Conservation (phyloP, 2,113 vertebrate species). For the Dendrocopos noguchii region DNA sequence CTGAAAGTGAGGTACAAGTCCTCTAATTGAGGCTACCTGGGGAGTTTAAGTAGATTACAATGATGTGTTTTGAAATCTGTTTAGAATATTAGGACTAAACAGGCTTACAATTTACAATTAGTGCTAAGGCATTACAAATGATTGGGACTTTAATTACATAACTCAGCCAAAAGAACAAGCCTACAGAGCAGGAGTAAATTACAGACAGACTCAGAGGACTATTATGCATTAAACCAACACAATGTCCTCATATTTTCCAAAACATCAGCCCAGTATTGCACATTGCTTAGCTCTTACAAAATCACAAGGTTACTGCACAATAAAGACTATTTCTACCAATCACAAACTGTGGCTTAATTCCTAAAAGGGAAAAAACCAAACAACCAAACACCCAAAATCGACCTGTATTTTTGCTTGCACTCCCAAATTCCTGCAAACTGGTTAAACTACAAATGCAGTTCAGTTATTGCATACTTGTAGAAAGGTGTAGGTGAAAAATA, state of each 20-base stretch:
- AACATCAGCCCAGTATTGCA: neutral
- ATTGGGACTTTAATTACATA: neutral
- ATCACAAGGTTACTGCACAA: neutral
- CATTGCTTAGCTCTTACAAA: neutral
- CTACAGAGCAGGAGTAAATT: neutral
- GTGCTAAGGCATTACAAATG: neutral
- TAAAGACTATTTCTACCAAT: neutral
- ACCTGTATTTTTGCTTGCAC: neutral
- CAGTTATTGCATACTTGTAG: neutral
- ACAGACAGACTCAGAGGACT: neutral
- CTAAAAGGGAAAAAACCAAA: neutral
- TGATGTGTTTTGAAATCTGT: neutral
- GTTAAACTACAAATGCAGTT: neutral
- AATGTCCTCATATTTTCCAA: fast-evolving
- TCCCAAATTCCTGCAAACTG: neutral
- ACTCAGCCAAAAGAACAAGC: neutral
- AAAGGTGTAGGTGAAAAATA: neutral
- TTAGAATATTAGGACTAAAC: constrained; percentile 4
- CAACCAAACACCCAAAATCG: neutral
- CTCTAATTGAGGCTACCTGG: neutral
- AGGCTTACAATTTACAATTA: constrained; percentile 1
- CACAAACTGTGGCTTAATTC: neutral
- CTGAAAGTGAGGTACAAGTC: neutral
- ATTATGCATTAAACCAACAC: neutral
- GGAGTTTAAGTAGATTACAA: neutral